A percentile compares a stretch with the other conserved stretches of the same genome.
phyloP scores from a whole-genome alignment of 53 echinoderm and acorn worm genomes.

The Hippasteria phrygiana region DNA sequence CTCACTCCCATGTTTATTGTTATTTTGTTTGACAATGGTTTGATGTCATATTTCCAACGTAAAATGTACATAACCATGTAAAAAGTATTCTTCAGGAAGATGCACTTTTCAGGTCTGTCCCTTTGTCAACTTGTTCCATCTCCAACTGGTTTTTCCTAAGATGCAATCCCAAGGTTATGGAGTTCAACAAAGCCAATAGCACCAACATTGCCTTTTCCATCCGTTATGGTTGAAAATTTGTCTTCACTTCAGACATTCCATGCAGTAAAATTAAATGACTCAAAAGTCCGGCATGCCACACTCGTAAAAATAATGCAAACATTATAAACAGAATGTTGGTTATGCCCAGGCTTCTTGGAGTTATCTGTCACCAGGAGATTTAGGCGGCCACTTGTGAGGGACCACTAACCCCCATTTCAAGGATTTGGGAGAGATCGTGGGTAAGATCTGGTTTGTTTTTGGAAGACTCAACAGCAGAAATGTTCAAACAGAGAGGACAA shows the following conservation, averaged over 20 bases:
- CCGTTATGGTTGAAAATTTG: background rate
- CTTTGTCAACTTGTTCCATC: background rate
- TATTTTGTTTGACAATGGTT: too few species aligned
- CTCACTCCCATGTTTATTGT: too few species aligned
- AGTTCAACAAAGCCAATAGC: conserved; percentile 20
- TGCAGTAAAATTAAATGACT: background rate
- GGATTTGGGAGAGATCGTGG: conserved; percentile 28
- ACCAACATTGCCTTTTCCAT: conserved; percentile 37
- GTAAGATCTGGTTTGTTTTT: conserved; percentile 38
- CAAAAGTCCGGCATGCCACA: conserved; percentile 2
- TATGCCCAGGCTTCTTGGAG: background rate
- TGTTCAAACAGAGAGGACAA: conserved; percentile 9
- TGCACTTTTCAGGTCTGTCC: background rate
- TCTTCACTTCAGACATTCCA: background rate
- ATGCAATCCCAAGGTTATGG: background rate
- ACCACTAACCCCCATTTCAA: conserved; percentile 6
- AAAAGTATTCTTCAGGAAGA: too few species aligned
- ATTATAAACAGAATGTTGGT: conserved; percentile 40
- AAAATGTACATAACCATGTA: too few species aligned
- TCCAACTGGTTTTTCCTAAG: background rate
- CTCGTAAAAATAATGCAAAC: background rate
- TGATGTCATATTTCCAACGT: too few species aligned
- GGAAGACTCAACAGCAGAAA: background rate
- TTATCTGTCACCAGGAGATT: conserved; percentile 12
- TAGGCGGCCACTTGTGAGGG: conserved; percentile 22